phyloP scores from a whole-genome alignment of 2,113 vertebrate species.

The Equus quagga region DNA sequence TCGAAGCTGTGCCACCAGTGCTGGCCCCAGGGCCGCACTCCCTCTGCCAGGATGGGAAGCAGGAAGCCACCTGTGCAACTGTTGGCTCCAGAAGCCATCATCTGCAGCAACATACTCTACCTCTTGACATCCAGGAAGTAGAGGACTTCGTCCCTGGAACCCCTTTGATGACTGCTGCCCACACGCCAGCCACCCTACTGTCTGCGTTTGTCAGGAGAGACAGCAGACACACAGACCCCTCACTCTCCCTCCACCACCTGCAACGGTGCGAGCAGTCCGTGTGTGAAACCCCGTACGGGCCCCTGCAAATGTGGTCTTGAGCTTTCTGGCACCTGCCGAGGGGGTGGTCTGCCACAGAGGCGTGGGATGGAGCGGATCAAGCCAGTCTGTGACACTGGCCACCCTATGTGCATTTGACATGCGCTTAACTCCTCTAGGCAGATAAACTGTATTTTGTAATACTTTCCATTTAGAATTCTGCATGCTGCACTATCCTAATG shows the following conservation, averaged over 20 bases:
- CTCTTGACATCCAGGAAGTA: neutral
- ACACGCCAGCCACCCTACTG: no score
- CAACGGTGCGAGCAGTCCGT: accelerated
- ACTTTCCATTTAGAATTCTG: neutral
- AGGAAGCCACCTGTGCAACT: neutral
- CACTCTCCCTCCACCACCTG: accelerated
- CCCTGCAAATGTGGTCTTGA: neutral
- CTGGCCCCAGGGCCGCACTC: neutral
- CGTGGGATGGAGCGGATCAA: neutral
- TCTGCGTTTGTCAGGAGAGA: neutral
- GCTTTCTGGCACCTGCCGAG: neutral
- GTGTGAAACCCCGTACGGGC: accelerated
- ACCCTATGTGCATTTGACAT: neutral
- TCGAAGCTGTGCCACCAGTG: neutral
- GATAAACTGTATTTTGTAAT: neutral
- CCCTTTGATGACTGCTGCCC: neutral
- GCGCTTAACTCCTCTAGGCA: neutral
- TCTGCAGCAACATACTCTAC: accelerated
- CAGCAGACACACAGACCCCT: neutral
- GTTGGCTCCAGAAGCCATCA: neutral
- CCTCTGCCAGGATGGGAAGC: neutral
- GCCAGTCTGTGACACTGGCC: neutral
- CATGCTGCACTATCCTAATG: neutral
- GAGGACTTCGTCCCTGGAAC: accelerated
- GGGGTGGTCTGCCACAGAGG: no score